These are phyloP conservation scores for Endotricha flammealis DNA, from an alignment of 2,888 invertebrate genomes.

Conservation along the genomic window DNA sequence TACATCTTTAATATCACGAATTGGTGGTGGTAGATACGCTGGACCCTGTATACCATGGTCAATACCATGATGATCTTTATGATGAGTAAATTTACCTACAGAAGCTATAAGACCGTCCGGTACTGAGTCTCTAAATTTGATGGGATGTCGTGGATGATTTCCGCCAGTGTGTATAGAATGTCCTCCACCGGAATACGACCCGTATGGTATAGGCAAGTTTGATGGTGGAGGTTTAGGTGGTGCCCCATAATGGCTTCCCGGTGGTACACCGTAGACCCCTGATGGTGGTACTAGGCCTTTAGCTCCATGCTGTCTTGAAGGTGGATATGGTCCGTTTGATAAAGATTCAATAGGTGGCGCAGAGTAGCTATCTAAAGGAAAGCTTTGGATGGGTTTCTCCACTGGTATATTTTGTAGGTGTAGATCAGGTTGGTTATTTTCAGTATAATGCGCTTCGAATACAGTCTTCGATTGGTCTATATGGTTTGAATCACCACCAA, in stretches of 20 bases:
- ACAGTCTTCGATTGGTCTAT: constrained; percentile 72
- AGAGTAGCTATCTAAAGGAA: constrained; percentile 54
- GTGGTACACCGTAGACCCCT: constrained; percentile 80
- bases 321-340: constrained; percentile 53
- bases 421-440: constrained; percentile 35
- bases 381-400: too few species aligned
- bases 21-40: constrained; percentile 81
- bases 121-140: constrained; percentile 86
- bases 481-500: constrained; percentile 66
- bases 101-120: constrained; percentile 83
- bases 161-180: constrained; percentile 59
- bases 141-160: constrained; percentile 77
- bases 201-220: constrained; percentile 62
- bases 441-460: constrained; percentile 72
- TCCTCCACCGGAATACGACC: constrained; percentile 61
- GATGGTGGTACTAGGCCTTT: constrained; percentile 79
- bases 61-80: constrained; percentile 79
- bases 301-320: constrained; percentile 61
- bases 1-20: constrained; percentile 75
- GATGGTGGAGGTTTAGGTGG: constrained; percentile 49
- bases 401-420: constrained; percentile 32
- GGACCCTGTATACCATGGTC: constrained; percentile 72
- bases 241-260: constrained; percentile 68
- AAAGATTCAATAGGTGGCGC: constrained; percentile 66
- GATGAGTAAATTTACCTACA: constrained; percentile 80